Conservation (phyloP, 1,140 invertebrate genomes). For the Arctopsyche grandis region DNA sequence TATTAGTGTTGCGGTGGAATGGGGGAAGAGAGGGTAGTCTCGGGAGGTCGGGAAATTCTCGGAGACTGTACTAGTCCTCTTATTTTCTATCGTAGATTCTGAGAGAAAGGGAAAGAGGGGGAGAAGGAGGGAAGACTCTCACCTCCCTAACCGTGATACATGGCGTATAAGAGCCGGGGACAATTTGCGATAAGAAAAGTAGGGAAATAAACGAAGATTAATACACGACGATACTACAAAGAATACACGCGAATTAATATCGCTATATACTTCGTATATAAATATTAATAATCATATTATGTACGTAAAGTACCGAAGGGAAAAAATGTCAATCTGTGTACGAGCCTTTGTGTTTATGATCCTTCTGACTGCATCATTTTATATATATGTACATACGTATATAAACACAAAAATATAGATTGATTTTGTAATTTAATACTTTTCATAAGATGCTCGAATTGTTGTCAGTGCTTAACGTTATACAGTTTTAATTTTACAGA, state of each 20-base stretch:
- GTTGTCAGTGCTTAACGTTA: no score
- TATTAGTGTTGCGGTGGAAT: slow-evolving; percentile 16
- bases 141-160: slow-evolving; percentile 33
- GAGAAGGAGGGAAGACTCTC: background rate
- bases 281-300: no score
- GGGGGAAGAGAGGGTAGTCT: background rate
- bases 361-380: no score
- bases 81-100: background rate
- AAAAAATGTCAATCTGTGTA: no score
- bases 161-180: slow-evolving; percentile 24
- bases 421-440: no score
- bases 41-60: background rate
- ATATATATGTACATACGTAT: no score
- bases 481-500: no score
- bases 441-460: no score
- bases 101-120: background rate
- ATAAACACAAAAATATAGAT: no score
- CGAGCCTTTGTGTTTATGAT: no score
- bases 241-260: background rate
- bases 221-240: slow-evolving; percentile 1
- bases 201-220: slow-evolving; percentile 40
- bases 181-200: slow-evolving; percentile 38
- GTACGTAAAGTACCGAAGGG: no score
- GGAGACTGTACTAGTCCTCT: background rate
- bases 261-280: background rate